phyloP scores from a whole-genome alignment of 2,797 vertebrate genomes.

The Moxostoma hubbsi region DNA sequence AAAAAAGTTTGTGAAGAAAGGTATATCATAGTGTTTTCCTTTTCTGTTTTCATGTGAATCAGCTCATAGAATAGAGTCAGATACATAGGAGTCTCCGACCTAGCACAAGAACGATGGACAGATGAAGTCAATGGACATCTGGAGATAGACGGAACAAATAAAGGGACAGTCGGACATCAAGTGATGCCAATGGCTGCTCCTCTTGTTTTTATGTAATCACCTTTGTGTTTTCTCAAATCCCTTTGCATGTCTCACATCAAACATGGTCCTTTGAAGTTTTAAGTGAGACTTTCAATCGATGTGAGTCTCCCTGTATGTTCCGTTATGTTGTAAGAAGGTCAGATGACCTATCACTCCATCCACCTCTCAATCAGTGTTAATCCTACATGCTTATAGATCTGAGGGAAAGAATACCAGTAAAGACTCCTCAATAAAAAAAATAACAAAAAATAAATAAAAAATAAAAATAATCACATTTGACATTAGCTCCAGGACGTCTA shows the following conservation, averaged over 20 bases:
- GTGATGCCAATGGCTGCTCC: slow-evolving; percentile 24
- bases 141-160: no score
- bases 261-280: neutral
- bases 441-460: no score
- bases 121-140: slow-evolving; percentile 4
- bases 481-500: no score
- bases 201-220: neutral
- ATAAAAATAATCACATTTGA: neutral
- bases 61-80: slow-evolving; percentile 77
- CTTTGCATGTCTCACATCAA: neutral
- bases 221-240: slow-evolving; percentile 28
- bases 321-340: neutral
- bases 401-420: slow-evolving; percentile 13
- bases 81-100: slow-evolving; percentile 67
- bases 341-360: neutral
- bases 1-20: neutral
- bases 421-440: neutral
- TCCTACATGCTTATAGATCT: neutral
- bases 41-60: slow-evolving; percentile 15
- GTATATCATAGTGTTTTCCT: neutral
- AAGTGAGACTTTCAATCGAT: neutral
- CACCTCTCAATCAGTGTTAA: neutral
- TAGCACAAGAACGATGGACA: slow-evolving; percentile 38
- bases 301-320: neutral
- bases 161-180: slow-evolving; percentile 18